A percentile compares a stretch with the other conserved stretches of the same genome.
Conservation (phyloP, 2,797 vertebrate species). For the Gorsachius magnificus region DNA sequence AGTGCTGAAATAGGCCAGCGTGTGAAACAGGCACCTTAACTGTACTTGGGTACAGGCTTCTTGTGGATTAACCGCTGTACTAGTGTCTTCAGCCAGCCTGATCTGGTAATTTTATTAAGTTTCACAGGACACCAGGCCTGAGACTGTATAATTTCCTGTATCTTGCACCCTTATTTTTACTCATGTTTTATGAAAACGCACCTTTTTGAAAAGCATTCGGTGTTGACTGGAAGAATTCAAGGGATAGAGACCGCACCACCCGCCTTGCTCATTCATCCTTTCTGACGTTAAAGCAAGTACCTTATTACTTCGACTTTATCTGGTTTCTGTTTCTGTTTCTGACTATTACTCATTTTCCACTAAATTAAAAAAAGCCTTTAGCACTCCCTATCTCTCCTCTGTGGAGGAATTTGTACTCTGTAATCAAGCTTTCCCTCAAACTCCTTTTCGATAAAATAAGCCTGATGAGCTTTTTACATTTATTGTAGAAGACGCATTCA, state of each 20-base stretch:
- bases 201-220: not conserved
- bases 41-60: not conserved
- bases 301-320: not conserved
- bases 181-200: not conserved
- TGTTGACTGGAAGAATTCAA: not conserved
- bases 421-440: not conserved
- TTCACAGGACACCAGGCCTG: not conserved
- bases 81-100: not conserved
- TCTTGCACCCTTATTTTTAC: not conserved
- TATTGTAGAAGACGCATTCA: not conserved
- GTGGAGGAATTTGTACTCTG: not conserved
- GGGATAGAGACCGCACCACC: not conserved
- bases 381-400: not conserved
- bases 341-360: not conserved
- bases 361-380: not conserved
- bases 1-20: fast-evolving
- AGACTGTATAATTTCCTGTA: not conserved
- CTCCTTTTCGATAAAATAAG: not conserved
- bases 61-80: not conserved
- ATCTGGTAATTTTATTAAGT: not conserved
- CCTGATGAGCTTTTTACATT: not conserved
- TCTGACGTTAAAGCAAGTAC: not conserved
- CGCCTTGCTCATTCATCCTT: not conserved
- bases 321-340: slow-evolving; percentile 5
- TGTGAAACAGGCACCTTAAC: not conserved